Evolutionary conservation across 2,888 invertebrate species (phyloP), one percentile per base, ranked within the genome.

Genomic region (Spisula subtruncata): DNA sequence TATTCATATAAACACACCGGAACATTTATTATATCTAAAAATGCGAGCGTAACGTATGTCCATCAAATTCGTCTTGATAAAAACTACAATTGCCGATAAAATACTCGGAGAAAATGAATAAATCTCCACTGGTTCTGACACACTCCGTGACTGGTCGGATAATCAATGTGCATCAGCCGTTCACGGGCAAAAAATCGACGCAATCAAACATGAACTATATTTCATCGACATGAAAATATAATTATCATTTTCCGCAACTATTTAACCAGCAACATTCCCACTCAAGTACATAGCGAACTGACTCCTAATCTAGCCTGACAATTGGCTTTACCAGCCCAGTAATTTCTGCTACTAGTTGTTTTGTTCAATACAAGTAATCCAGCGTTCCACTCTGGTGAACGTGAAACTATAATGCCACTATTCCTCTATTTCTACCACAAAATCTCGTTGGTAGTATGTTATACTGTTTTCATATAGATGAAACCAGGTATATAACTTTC

Each of bases 181-280:
- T 66, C 60, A 66, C 60, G 60, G n/a, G 60, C 41, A 75, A 75
- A 75, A 60, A 75, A 75, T 75, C 32, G 8, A 75, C 35, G 75
- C 75, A 75, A 32, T 75, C 75, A 75, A 4, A 75, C 75, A 32
- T 75, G 75, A 75, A 75, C 35, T 32, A 75, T n/a, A n/a, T 75
- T 75, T 75, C 75, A 75, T 32, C 29, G 18, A 35, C 29, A 75
- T 75, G 35, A 75, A 75, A 75, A 32, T 18, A 35, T 35, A 35
- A 35, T 75, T 75, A 75, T 75, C 32, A 75, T 75, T 75, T 75
- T 75, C 75, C 18, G 32, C 35, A 75, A 35, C 35, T 75, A 35
- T 75, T 75, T 75, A 75, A 35, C 75, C 5, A 75, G 35, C 16
- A 5, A 8, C 18, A 75, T 5, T 16, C n/a, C 5, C 32, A 75